A percentile compares a stretch with the other conserved stretches of the same genome.
These are phyloP conservation scores for Pogona vitticeps DNA, from an alignment of 2,113 vertebrate genomes.

Conservation along the genomic window DNA sequence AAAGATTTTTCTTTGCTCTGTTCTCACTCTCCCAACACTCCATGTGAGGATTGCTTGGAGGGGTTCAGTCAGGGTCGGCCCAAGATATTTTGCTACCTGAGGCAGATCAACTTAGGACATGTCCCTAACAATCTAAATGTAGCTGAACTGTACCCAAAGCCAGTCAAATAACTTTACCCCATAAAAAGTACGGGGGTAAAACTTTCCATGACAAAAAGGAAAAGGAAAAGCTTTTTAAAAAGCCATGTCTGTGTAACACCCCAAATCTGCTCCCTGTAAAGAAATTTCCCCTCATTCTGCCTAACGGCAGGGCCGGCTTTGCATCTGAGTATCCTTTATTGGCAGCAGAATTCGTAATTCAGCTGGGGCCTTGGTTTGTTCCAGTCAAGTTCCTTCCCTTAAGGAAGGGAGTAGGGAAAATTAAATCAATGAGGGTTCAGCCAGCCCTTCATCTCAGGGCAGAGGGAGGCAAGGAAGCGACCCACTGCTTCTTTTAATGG, in stretches of 20 bases:
- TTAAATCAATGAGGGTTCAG: constrained; percentile 23
- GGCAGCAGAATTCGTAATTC: neutral
- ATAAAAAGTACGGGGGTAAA: no score
- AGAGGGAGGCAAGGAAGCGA: constrained; percentile 18
- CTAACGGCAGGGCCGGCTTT: no score
- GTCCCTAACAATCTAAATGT: no score
- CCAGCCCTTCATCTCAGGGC: constrained; percentile 43
- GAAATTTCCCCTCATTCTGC: no score
- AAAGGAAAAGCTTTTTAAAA: neutral
- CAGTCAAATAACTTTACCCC: no score
- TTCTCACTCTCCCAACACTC: no score
- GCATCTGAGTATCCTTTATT: neutral
- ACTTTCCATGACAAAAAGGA: neutral
- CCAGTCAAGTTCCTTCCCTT: neutral
- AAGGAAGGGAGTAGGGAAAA: neutral
- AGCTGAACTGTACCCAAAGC: no score
- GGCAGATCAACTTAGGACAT: neutral
- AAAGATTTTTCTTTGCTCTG: no score
- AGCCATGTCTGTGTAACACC: neutral
- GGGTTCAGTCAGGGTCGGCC: no score
- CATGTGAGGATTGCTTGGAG: no score
- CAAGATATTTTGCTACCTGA: no score
- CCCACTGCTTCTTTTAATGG: constrained; percentile 46
- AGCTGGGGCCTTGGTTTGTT: neutral
- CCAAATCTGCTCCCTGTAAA: neutral